Evolutionary conservation across 2,888 invertebrate species (phyloP), one percentile per base, ranked within the genome.

Genomic region (Napeogenes sylphis): DNA sequence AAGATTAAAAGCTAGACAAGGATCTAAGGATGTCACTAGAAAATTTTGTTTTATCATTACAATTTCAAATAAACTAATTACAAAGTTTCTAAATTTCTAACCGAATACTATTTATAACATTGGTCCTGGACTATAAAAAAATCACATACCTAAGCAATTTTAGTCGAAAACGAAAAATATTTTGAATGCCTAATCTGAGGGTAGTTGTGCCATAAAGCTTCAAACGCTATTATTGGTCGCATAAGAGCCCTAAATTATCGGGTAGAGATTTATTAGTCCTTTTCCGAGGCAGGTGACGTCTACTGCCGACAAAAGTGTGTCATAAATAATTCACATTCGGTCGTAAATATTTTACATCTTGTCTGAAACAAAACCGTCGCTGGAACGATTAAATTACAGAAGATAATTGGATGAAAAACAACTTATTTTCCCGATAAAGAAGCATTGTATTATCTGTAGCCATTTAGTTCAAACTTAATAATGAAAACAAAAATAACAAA

Each of bases 181-280:
- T 42, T 42, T 42, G 8, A 6, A 10, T 42, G 8, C 10, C 10
- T 10, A 42, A 6, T 3, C 42, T 42, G 10, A 42, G 42, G 42
- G 42, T 42, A 42, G 42, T 42, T 42, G 10, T 42, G 42, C 42
- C 12, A 42, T 42, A 42, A 51, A 51, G 30, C 51, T 30, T 51
- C 21, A 51, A 8, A 30, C 51, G 10, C 51, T 30, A 51, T 51
- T 30, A 51, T 35, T 68, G 65, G 75, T 73, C 77, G 79, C 81
- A 81, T 82, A 80, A 81, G 83, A 79, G 79, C 81, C 77, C 75
- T 83, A 82, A 85, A 82, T 85, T 84, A 83, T 84, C 81, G 77
- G 75, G 70, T 60, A 51, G 70, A 77, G 80, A 84, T 84, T 84
- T 84, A 84, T 81, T 68, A 62, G 69, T 70, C 60, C 61, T 73